Percentiles rank a stretch among this genome's conserved stretches.
Conservation (phyloP, 2,797 vertebrate genomes). For the Sebastes itinus region DNA sequence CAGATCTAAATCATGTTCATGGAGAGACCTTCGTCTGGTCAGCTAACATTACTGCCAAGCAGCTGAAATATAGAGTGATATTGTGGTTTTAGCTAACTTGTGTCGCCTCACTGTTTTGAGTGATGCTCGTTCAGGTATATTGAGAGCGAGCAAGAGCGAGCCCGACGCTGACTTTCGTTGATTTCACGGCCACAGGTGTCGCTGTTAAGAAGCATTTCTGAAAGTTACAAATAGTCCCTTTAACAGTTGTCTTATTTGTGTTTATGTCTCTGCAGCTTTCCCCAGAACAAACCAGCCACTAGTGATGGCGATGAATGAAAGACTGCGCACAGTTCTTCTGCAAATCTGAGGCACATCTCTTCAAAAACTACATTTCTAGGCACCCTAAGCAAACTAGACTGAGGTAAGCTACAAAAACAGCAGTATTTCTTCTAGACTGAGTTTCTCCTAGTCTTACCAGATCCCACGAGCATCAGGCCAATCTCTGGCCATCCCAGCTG, state of each 20-base stretch:
- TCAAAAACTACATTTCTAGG: background rate
- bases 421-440: background rate
- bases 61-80: too few relatives aligned
- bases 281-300: background rate
- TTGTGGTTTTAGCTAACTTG: too few relatives aligned
- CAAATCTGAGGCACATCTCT: background rate
- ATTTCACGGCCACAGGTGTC: too few relatives aligned
- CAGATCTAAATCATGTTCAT: too few relatives aligned
- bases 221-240: too few relatives aligned
- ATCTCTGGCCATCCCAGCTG: conserved; percentile 94
- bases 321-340: background rate
- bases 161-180: too few relatives aligned
- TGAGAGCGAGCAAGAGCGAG: too few relatives aligned
- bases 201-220: too few relatives aligned
- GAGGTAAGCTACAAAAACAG: conserved; percentile 5
- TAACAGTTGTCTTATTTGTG: background rate
- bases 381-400: background rate
- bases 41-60: too few relatives aligned
- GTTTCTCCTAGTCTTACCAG: conserved; percentile 73
- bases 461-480: conserved; percentile 94
- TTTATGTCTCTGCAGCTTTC: background rate
- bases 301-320: background rate
- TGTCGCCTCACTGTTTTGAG: too few relatives aligned
- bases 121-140: too few relatives aligned
- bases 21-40: too few relatives aligned